Conservation (phyloP, 1,140 invertebrate species). For the Drosophila auraria region DNA sequence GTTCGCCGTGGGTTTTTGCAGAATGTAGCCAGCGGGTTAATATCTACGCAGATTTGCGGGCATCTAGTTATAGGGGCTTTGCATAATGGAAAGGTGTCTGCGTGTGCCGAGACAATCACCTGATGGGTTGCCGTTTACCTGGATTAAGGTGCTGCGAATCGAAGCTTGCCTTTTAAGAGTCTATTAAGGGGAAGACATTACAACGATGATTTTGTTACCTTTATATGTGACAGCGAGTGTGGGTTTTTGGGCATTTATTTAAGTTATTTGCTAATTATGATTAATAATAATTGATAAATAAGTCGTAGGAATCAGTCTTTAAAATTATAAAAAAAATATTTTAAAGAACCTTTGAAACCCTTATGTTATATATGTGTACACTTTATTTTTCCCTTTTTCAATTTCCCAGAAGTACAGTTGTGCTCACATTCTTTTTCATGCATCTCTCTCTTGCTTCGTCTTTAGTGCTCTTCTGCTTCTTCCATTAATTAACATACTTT, state of each 20-base stretch:
- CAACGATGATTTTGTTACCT: not conserved
- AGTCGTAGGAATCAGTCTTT: too few species aligned
- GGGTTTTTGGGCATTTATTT: too few species aligned
- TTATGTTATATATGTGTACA: too few species aligned
- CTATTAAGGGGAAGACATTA: not conserved
- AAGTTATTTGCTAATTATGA: not conserved
- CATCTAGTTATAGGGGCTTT: constrained; percentile 72
- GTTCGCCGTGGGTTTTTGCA: constrained; percentile 32
- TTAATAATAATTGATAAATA: too few species aligned
- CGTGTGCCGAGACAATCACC: constrained; percentile 57
- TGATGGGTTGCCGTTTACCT: constrained; percentile 32
- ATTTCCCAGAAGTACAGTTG: constrained; percentile 20
- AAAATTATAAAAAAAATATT: too few species aligned
- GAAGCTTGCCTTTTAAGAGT: constrained; percentile 1
- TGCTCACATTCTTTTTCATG: not conserved
- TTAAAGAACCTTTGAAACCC: too few species aligned
- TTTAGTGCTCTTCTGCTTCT: constrained; percentile 20
- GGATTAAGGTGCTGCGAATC: constrained; percentile 19
- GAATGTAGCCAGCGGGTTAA: constrained; percentile 29
- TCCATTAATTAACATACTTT: constrained; percentile 82
- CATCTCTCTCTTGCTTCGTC: constrained; percentile 8
- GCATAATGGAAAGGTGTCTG: constrained; percentile 61
- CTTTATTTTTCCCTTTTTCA: not conserved
- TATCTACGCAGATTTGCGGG: constrained; percentile 66
- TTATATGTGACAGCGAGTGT: not conserved